Evolutionary conservation across 2,797 vertebrate genomes (phyloP), one percentile per base, ranked within the genome.

Genomic region (Coranthus polyacanthus): DNA sequence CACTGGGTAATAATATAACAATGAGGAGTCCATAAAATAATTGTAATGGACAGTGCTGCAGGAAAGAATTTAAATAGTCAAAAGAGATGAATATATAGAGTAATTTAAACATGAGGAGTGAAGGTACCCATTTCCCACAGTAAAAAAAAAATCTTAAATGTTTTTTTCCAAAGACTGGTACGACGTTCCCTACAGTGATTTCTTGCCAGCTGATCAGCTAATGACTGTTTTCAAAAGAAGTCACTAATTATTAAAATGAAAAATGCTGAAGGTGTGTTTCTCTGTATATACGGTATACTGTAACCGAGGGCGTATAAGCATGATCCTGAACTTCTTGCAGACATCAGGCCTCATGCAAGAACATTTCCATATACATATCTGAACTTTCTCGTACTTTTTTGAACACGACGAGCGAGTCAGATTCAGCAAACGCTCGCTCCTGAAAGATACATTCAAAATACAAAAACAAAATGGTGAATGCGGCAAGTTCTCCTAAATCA

Each of bases 1-100:
- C 11, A 39, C 51, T 60, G 37, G 11, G 26, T 63, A 26, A 49
- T 68, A 75, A 68, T 70, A 37, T 42, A 69, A 51, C 59, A 53
- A 49, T 43, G 32, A 73, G n/a, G 20, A 65, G 45, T 63, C 44
- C 38, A 75, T 81, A 74, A 77, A 81, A 72, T 68, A 52, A 75
- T 47, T 50, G 42, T 45, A 61, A 74, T 56, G 63, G 64, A 50
- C 26, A 22, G 38, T 16, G 45, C 61, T 49, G 52, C 52, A 32
- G 63, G 18, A 53, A 57, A 61, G 47, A 78, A 47, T 36, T 37
- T n/a, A 68, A 75, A 69, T 57, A 49, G 11, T 64, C 38, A 24
- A 21, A 66, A 54, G 59, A 63, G 38, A 54, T 58, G n/a, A 68
- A 37, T 41, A 39, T 15, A 29, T 54, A 50, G 22, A 12, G 13